Evolutionary conservation across 64 coral and sea anemone genomes (phyloP).

Genomic region (Platygyra sinensis): DNA sequence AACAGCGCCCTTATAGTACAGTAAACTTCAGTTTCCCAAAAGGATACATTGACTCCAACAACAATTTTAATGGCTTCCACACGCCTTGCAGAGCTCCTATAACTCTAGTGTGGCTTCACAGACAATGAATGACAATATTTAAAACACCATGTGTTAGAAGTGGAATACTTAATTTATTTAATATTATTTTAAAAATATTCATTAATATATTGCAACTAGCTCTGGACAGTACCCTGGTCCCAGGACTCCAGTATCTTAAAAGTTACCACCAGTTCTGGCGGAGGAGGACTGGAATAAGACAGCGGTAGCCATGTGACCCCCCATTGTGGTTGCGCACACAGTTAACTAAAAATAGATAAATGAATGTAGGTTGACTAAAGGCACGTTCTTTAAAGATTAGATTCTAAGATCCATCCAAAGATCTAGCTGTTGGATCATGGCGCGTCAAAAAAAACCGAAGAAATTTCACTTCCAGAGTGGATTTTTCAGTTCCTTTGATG

Average conservation of each 20-base stretch:
- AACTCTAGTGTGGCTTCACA: constrained; percentile 88
- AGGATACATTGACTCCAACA: constrained; percentile 85
- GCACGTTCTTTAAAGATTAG: too few relatives aligned
- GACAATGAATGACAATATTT: background rate
- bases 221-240: constrained; percentile 71
- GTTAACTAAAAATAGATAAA: constrained; percentile 58
- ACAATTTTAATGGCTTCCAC: constrained; percentile 94
- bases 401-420: too few relatives aligned
- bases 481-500: too few relatives aligned
- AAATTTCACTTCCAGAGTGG: too few relatives aligned
- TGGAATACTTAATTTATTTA: background rate
- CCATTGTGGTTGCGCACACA: constrained; percentile 75
- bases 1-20: too few relatives aligned
- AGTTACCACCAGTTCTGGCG: constrained; percentile 96
- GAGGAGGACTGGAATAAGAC: constrained; percentile 91
- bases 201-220: too few relatives aligned
- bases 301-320: constrained; percentile 96
- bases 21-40: background rate
- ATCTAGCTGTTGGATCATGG: too few relatives aligned
- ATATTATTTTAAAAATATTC: too few relatives aligned
- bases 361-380: too few relatives aligned
- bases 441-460: too few relatives aligned
- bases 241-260: constrained; percentile 92
- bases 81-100: constrained; percentile 93
- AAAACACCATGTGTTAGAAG: background rate